Percentiles rank a stretch among this genome's conserved stretches.
Evolutionary conservation across 2,113 vertebrate genomes (phyloP).

Genomic region (Lipophrys pholis): DNA sequence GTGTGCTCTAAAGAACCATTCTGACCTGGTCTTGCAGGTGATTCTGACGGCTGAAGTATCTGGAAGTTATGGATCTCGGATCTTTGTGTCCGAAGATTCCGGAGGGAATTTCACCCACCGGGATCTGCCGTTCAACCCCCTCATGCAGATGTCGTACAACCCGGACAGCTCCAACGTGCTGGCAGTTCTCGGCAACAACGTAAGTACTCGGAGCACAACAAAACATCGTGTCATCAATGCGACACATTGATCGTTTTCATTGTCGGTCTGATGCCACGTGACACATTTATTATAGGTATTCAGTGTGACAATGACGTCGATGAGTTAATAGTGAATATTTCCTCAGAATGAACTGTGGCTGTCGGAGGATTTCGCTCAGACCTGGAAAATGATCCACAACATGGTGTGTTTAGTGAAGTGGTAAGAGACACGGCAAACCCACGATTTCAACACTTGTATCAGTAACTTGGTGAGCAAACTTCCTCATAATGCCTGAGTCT

Average conservation of each 20-base stretch:
- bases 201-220: slow-evolving; percentile 68
- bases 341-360: slow-evolving; percentile 91
- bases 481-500: background rate
- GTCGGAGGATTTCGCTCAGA: slow-evolving; percentile 88
- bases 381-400: slow-evolving; percentile 88
- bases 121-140: slow-evolving; percentile 88
- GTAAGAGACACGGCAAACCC: slow-evolving; percentile 78
- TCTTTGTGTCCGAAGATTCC: slow-evolving; percentile 89
- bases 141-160: slow-evolving; percentile 88
- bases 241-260: too few species aligned
- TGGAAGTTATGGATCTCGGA: slow-evolving; percentile 80
- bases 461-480: background rate
- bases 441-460: background rate
- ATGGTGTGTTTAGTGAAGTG: slow-evolving; percentile 92
- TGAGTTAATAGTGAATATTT: background rate
- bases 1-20: background rate
- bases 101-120: slow-evolving; percentile 85
- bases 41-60: slow-evolving; percentile 91
- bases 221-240: too few species aligned
- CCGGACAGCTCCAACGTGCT: slow-evolving; percentile 83
- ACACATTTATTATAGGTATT: slow-evolving; percentile 41
- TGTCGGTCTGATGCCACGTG: slow-evolving; percentile 25
- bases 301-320: background rate
- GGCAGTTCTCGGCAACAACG: slow-evolving; percentile 85
- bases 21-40: slow-evolving; percentile 80